A percentile compares a stretch with the other conserved stretches of the same genome.
Conservation (phyloP, 2,113 vertebrate species). For the Cephalopterus ornatus region DNA sequence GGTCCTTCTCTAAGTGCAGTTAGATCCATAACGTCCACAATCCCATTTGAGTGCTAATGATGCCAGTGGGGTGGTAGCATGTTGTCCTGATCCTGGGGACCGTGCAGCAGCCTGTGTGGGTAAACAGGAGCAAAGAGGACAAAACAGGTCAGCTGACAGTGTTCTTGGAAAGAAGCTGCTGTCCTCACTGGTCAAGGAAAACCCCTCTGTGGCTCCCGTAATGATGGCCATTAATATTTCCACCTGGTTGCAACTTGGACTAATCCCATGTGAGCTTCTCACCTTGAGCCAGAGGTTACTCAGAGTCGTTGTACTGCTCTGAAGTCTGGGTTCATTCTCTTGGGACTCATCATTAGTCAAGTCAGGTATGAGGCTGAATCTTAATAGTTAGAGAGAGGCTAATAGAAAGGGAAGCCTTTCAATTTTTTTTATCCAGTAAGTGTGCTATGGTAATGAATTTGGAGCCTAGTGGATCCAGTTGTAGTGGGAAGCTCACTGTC, state of each 20-base stretch:
- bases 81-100: not conserved
- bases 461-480: conserved; percentile 6
- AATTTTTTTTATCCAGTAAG: not conserved
- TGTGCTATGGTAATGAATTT: conserved; percentile 36
- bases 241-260: not conserved
- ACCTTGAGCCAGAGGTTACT: conserved; percentile 25
- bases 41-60: not conserved
- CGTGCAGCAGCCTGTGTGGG: not conserved
- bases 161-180: not conserved
- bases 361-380: conserved; percentile 28
- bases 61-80: not conserved
- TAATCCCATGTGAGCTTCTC: not conserved
- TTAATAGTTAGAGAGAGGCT: conserved; percentile 9
- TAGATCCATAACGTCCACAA: not conserved
- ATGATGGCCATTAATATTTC: not conserved
- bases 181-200: not conserved
- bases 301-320: not conserved
- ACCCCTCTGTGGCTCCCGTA: not conserved
- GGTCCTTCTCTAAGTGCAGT: not conserved
- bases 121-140: not conserved
- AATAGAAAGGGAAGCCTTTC: conserved; percentile 35
- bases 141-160: not conserved
- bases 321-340: conserved; percentile 3
- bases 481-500: not conserved
- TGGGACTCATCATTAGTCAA: conserved; percentile 17